Evolutionary conservation across 1,140 invertebrate species (phyloP), one percentile per base, ranked within the genome.

Genomic region (Cydia pomonella): DNA sequence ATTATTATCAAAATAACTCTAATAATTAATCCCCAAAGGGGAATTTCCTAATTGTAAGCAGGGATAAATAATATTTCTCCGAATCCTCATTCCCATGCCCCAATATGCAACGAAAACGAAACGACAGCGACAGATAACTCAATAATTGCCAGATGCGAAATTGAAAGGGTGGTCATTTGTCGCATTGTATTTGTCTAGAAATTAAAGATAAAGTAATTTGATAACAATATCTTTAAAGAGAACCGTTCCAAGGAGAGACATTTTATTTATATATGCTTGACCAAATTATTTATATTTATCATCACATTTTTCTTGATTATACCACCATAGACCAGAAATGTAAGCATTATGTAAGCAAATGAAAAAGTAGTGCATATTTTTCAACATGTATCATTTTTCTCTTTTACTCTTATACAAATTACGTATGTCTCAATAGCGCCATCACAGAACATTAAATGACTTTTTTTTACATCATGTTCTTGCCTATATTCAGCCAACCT

Each of bases 91-190:
- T 69, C 29, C 64, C 64, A 38, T 69, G 64, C 33, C 64, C 64
- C 64, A 41, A 66, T 66, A 66, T 66, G 64, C 64, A 73, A 53
- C 44, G 53, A 50, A 21, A 82, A 85, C 80, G 79, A 77, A 80
- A 66, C 75, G 81, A 80, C 79, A 82, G 82, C 84, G 85, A 85
- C 85, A 85, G 82, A 80, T 81, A 74, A 50, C 63, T 38, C 50
- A 50, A 62, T 75, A 84, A 79, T 86, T 84, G 80, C 82, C 74
- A 84, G 64, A 13, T 73, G 10, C 74, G 29, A 75, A 59, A 18
- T 59, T 59, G 5, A 59, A 59, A 7, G 53, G 21, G 21, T 53
- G n/a, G 50, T n/a, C 5, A 53, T 21, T 53, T 53, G 1, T 53
- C n/a, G 16, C 44, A n/a, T 47, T 47, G 16, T n/a, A 47, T n/a